phyloP scores from a whole-genome alignment of 2,888 invertebrate genomes.

The Dryadula phaetusa region DNA sequence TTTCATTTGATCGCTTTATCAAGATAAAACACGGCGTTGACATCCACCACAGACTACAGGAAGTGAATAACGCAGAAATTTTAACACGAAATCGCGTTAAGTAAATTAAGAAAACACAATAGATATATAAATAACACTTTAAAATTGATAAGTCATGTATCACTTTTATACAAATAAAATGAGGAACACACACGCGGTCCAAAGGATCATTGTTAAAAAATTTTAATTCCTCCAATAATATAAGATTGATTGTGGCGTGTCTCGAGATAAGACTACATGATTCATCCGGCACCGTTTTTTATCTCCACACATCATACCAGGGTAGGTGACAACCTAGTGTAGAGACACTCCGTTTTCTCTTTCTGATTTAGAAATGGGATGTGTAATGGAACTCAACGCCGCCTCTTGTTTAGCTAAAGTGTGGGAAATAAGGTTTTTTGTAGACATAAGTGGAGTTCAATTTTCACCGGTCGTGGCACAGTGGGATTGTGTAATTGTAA shows the following conservation, averaged over 20 bases:
- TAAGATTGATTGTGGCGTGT: conserved; percentile 74
- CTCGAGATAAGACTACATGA: conserved; percentile 72
- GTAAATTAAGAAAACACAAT: too few relatives aligned
- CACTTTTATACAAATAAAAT: background rate
- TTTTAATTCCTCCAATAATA: conserved; percentile 69
- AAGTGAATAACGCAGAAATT: too few relatives aligned
- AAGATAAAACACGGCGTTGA: too few relatives aligned
- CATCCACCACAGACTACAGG: too few relatives aligned
- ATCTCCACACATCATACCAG: background rate
- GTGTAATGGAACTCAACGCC: background rate
- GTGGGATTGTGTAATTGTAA: too few relatives aligned
- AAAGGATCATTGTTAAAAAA: conserved; percentile 66
- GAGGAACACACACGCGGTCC: conserved; percentile 39
- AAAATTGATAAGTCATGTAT: background rate
- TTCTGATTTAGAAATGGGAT: background rate
- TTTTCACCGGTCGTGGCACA: too few relatives aligned
- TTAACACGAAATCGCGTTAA: too few relatives aligned
- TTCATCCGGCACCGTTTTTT: conserved; percentile 63
- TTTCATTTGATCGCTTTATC: too few relatives aligned
- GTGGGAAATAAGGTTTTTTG: too few relatives aligned
- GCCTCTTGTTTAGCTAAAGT: background rate
- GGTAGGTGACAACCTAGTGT: background rate
- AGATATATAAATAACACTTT: too few relatives aligned
- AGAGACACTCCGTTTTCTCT: background rate
- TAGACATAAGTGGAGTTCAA: too few relatives aligned